phyloP scores from a whole-genome alignment of 1,140 invertebrate species.

The Dreissena polymorpha region DNA sequence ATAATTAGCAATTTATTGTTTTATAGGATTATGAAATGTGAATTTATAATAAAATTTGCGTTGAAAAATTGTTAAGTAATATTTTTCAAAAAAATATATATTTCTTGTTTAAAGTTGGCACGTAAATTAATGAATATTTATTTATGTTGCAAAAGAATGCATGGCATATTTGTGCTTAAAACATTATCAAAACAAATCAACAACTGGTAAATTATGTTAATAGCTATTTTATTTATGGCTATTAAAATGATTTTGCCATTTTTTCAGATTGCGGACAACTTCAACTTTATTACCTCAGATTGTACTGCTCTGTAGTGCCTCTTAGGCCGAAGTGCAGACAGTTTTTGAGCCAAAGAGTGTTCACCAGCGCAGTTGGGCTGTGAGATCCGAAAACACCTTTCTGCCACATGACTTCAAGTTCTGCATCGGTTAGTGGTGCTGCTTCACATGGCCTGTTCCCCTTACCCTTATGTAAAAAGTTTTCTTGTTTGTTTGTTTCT shows the following conservation, averaged over 20 bases:
- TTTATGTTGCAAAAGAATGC: background rate
- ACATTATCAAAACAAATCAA: background rate
- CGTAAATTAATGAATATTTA: background rate
- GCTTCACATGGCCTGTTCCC: slow-evolving; percentile 2
- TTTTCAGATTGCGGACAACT: background rate
- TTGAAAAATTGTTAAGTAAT: background rate
- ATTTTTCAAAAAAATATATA: background rate
- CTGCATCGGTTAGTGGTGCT: background rate
- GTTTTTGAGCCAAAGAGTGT: slow-evolving; percentile 37
- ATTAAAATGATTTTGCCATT: background rate
- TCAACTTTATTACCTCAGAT: slow-evolving; percentile 14
- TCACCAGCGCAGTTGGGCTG: slow-evolving; percentile 5
- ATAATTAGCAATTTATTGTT: background rate
- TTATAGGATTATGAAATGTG: background rate
- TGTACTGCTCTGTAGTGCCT: slow-evolving; percentile 16
- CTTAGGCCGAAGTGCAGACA: slow-evolving; percentile 20
- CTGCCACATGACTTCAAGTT: background rate
- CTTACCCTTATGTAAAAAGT: background rate
- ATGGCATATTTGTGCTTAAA: background rate
- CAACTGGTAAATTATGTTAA: background rate
- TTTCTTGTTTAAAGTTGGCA: no score
- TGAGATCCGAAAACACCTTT: slow-evolving; percentile 2
- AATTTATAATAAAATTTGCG: background rate
- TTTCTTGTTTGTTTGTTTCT: no score
- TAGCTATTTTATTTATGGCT: background rate